Base-by-base conservation (phyloP, 2,888 invertebrate species). In the Drosophila birchii region DNA sequence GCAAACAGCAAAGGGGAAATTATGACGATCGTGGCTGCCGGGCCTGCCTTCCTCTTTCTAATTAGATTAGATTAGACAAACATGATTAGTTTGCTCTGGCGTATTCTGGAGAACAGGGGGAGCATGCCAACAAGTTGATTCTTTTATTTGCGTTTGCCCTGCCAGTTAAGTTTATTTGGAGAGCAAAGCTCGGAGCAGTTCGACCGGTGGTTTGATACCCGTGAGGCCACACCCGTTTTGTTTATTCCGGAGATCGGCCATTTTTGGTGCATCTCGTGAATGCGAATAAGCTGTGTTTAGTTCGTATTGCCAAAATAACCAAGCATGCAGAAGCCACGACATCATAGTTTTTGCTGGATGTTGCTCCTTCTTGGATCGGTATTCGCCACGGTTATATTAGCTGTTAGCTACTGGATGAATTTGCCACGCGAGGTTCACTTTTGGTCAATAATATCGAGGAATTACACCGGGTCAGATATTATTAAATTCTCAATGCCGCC, bases 41-140 rank as follows among this genome's bases (percentile, higher is more conserved):
- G 39, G 34, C 20, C 11, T 49, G 44, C 49, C 29, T 62, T 55
- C 29, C 62, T 29, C 44, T 20, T 62, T 63, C 73, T 85, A 82
- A 88, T 81, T 77, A 79, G 78, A 86, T 84, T 84, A 83, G 81
- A 81, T 84, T 75, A 68, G 70, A 47, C 60, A 81, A 85, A 76
- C 55, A 64, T 68, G 76, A 80, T 84, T 64, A 76, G 74, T 38
- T 45, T 41, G 55, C 38, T 44, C 41, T 70, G 63, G 51, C 59
- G 45, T 36, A 38, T 54, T 36, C 41, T 45, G 34, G 16, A n/a
- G 53, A 18, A 18, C 43, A 36, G 39, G 63, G 57, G 57, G 38
- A 69, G 55, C 57, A 38, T 38, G 14, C 56, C 60, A 54, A 38
- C 38, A 43, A 32, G 66, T 44, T 29, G 18, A 55, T 58, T 63